Percentiles rank a stretch among this genome's conserved stretches.
These are phyloP conservation scores for Coluber constrictor DNA, from an alignment of 2,797 vertebrate species.

Conservation along the genomic window DNA sequence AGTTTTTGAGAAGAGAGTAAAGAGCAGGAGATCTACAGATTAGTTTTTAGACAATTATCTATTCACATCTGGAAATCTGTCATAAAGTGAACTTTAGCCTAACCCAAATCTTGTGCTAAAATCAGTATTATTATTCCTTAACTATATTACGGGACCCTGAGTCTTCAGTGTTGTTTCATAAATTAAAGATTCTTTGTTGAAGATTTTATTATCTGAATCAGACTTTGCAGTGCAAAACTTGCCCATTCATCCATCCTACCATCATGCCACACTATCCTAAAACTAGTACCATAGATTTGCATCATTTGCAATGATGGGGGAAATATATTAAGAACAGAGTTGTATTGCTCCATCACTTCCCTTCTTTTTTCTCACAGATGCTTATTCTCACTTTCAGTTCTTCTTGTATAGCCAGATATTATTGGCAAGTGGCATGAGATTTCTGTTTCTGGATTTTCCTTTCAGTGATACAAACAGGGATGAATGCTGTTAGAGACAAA, in stretches of 20 bases:
- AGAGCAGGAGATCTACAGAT: not conserved
- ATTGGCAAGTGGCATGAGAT: not conserved
- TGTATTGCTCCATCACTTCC: not conserved
- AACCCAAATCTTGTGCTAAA: not conserved
- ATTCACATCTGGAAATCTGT: not conserved
- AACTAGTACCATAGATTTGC: not conserved
- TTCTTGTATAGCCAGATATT: not conserved
- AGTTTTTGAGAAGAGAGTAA: not conserved
- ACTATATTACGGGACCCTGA: not conserved
- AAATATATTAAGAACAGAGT: not conserved
- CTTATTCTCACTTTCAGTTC: not conserved
- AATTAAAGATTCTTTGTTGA: not conserved
- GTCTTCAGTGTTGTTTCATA: not conserved
- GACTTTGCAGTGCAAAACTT: not conserved
- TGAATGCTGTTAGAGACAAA: not conserved
- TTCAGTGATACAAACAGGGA: too few species aligned
- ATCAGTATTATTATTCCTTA: not conserved
- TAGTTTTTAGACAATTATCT: not conserved
- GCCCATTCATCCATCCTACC: not conserved
- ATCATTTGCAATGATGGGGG: not conserved
- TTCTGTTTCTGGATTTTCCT: not conserved
- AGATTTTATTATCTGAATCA: not conserved
- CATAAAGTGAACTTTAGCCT: not conserved
- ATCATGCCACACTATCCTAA: not conserved
- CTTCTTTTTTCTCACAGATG: not conserved